Conservation (phyloP, 2,888 invertebrate species). For the Troides aeacus region DNA sequence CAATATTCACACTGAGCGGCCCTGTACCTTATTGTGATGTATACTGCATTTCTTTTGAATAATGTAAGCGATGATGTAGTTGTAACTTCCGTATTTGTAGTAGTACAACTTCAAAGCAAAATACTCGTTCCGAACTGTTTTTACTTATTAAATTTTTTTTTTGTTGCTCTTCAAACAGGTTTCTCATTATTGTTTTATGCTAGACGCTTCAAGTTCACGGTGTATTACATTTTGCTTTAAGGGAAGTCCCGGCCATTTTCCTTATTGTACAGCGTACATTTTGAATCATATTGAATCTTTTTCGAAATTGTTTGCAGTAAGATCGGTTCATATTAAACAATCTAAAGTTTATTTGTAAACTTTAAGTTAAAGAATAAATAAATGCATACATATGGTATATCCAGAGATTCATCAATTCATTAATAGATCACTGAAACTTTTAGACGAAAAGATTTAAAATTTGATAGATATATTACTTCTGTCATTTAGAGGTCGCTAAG, state of each 20-base stretch:
- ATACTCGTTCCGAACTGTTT: background rate
- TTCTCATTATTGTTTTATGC: background rate
- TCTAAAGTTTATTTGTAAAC: background rate
- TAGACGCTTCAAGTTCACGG: background rate
- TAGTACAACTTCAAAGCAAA: background rate
- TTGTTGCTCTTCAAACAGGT: background rate
- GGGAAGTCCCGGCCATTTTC: slow-evolving; percentile 18
- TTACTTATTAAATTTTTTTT: background rate
- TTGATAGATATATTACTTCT: too few species aligned
- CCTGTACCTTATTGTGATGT: background rate
- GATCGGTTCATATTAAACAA: background rate
- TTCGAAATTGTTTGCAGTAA: background rate
- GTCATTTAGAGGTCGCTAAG: too few species aligned
- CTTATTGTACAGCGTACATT: background rate
- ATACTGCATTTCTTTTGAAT: background rate
- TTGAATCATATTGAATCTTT: background rate
- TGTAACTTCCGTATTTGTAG: background rate
- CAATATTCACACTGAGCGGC: background rate
- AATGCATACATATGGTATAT: background rate
- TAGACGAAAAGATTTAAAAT: too few species aligned
- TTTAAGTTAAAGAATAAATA: background rate
- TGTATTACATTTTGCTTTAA: background rate
- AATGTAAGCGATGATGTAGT: background rate
- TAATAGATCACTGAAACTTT: too few species aligned
- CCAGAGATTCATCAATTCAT: too few species aligned